Percentiles rank a stretch among this genome's conserved stretches.
phyloP scores from a whole-genome alignment of 2,797 vertebrate species.

The Propithecus perrieri region DNA sequence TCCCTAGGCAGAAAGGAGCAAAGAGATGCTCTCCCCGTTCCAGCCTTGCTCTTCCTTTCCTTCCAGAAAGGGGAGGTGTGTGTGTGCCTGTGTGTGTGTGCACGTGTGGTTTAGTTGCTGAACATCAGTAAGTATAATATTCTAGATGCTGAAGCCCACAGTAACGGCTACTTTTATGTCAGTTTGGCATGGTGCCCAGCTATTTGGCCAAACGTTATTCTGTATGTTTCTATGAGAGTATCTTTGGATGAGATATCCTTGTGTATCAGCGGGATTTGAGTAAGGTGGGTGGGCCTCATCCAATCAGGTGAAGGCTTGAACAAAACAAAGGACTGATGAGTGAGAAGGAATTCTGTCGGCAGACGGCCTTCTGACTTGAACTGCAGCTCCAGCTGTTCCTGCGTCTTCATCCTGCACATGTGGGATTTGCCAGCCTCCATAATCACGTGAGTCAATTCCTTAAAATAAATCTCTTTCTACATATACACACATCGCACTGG shows the following conservation, averaged over 20 bases:
- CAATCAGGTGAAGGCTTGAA: neutral
- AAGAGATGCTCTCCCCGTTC: neutral
- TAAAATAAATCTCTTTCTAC: neutral
- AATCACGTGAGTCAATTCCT: neutral
- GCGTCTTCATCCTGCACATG: neutral
- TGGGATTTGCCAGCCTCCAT: neutral
- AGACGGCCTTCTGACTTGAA: neutral
- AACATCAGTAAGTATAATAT: neutral
- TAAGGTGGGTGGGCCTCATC: neutral
- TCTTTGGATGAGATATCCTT: neutral
- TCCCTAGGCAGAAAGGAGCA: neutral
- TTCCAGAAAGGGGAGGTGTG: neutral
- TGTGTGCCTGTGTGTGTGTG: too few species aligned
- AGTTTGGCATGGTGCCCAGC: neutral
- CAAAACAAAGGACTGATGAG: neutral
- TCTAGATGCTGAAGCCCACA: neutral
- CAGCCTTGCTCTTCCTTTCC: neutral
- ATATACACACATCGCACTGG: too few species aligned
- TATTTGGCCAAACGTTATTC: neutral
- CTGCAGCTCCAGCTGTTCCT: neutral
- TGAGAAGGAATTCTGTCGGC: neutral
- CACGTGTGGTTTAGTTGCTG: neutral
- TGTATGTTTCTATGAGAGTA: neutral
- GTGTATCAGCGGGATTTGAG: neutral
- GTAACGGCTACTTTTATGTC: neutral